Base-by-base conservation (phyloP, 2,797 vertebrate species). In the Fundulus diaphanus region DNA sequence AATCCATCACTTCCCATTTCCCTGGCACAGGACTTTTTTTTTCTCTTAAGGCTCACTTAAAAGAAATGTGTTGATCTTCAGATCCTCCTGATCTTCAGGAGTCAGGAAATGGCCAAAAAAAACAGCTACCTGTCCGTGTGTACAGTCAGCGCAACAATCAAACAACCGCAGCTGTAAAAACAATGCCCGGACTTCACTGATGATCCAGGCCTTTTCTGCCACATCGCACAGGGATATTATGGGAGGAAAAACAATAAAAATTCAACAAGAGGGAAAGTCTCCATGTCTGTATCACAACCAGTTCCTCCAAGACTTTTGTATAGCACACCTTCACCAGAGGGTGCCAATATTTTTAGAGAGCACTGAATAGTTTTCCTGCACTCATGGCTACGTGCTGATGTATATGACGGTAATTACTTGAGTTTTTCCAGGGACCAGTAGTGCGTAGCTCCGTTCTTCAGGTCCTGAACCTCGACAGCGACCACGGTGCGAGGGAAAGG, bases 351-450 rank as follows among this genome's bases (percentile, higher is more conserved):
- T 59, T 35, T 9, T 24, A 5, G 67, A 46, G 20, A 8, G 5
- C 22, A 11, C 8, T 1, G 33, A 0, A 13, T 29, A 15, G 11
- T 63, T 37, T 35, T 69, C 65, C 33, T 67, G 56, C 68, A 76
- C n/a, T 15, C 22, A 63, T 22, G 54, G 77, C 5, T 27, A 22
- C 13, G 56, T 11, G 37, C 27, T 5, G 22, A 46, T 3, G 3
- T 52, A 24, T 20, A 42, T 29, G 33, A 6, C 2, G 8, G 20
- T 70, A 72, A 94, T 89, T 96, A 98, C 98, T 96, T 99, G 84
- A 99, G 98, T 88, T 99, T 99, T 73, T 99, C 98, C 68, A 99
- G 90, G 87, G 97, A 99, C 98, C 98, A 99, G 88, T 99, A 99
- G 85, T 99, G 98, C 0, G 97, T 99, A 1, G 97, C 98, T 76